Conservation (phyloP, 2,113 vertebrate genomes). For the Cephalopterus ornatus region DNA sequence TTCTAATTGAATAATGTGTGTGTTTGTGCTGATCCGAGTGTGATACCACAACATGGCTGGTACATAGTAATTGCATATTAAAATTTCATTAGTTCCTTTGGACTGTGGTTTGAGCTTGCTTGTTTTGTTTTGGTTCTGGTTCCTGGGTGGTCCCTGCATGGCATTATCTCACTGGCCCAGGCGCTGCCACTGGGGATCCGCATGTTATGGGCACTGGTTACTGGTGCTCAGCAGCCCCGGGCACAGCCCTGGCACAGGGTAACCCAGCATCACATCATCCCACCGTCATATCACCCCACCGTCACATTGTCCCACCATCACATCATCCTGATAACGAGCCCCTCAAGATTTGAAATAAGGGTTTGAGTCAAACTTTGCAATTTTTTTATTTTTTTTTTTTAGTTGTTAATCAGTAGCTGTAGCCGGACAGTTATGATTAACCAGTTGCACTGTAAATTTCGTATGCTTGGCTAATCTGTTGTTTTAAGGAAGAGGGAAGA, state of each 20-base stretch:
- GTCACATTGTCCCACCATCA: background rate
- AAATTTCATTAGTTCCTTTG: background rate
- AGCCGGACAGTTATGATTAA: background rate
- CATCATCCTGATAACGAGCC: background rate
- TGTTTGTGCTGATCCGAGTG: background rate
- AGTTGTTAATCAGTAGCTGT: background rate
- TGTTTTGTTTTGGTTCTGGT: background rate
- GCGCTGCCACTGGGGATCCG: fast-evolving
- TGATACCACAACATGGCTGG: background rate
- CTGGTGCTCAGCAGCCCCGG: fast-evolving
- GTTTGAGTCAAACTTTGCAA: background rate
- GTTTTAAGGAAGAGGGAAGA: background rate
- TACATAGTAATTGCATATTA: fast-evolving
- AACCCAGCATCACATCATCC: background rate
- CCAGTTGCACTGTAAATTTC: background rate
- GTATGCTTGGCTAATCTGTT: background rate
- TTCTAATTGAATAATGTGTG: background rate
- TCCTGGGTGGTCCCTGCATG: fast-evolving
- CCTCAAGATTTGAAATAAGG: background rate
- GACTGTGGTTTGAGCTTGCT: too few species aligned
- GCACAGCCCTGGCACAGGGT: fast-evolving
- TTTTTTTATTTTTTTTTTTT: background rate
- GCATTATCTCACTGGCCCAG: too few species aligned
- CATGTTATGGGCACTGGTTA: fast-evolving
- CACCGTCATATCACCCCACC: background rate